Conservation (phyloP, 2,888 invertebrate species). For the Coleophora flavipennella region DNA sequence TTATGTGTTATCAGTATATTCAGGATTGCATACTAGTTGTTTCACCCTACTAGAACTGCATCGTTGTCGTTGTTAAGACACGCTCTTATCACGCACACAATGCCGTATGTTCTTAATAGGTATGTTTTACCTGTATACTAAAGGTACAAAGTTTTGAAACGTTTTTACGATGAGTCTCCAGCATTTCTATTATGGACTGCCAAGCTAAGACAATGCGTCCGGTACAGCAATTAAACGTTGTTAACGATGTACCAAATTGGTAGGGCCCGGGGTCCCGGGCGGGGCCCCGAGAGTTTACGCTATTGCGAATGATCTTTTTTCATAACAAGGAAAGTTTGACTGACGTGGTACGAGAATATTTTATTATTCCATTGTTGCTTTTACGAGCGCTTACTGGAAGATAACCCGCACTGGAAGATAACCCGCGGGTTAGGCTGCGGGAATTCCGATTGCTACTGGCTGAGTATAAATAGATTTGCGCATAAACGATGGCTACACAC, state of each 20-base stretch:
- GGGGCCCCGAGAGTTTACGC: background rate
- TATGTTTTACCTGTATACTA: slow-evolving; percentile 4
- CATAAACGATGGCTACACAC: slow-evolving; percentile 2
- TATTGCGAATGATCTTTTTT: slow-evolving; percentile 2
- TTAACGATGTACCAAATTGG: slow-evolving; percentile 4
- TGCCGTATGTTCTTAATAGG: slow-evolving; percentile 4
- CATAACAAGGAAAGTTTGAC: background rate
- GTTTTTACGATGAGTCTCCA: slow-evolving; percentile 3
- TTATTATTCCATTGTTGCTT: background rate
- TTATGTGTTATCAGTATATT: background rate
- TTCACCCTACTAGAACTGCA: background rate
- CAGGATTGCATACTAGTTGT: background rate
- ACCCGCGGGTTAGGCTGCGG: background rate
- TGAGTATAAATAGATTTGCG: slow-evolving; percentile 1
- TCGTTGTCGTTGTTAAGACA: background rate
- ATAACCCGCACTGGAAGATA: background rate
- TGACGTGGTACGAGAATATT: slow-evolving; percentile 1
- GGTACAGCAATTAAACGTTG: slow-evolving; percentile 2
- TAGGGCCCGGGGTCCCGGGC: background rate
- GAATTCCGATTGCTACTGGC: background rate
- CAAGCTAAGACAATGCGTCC: slow-evolving; percentile 4
- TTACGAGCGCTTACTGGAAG: background rate
- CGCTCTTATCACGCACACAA: slow-evolving; percentile 2
- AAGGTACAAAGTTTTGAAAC: slow-evolving; percentile 2
- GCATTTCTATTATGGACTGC: slow-evolving; percentile 4